Conservation (phyloP, 2,797 vertebrate genomes). For the Lycodopsis pacificus region DNA sequence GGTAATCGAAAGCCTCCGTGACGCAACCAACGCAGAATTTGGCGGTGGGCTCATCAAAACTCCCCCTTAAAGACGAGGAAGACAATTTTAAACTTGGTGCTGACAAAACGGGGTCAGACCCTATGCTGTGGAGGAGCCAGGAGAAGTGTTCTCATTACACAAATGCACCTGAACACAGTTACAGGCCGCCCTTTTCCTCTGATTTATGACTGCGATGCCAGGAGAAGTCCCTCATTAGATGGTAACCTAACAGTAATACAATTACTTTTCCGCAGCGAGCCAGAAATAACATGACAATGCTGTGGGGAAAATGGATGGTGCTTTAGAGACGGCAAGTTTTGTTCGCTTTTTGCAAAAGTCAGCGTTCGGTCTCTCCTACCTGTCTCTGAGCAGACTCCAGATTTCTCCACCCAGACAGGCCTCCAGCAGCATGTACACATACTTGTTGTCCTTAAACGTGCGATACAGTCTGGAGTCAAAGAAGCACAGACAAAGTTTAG, state of each 20-base stretch:
- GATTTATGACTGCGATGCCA: background rate
- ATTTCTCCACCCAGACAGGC: constrained; percentile 94
- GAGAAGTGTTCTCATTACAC: background rate
- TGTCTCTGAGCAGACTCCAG: constrained; percentile 95
- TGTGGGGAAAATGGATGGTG: background rate
- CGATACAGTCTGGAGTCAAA: constrained; percentile 86
- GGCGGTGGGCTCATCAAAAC: constrained; percentile 88
- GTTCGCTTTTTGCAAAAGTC: background rate
- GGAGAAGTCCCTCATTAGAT: constrained; percentile 3
- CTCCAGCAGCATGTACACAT: constrained; percentile 96
- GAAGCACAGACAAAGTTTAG: background rate
- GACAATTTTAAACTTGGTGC: background rate
- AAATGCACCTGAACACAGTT: background rate
- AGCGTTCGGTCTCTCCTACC: constrained; percentile 76
- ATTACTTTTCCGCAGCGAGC: background rate
- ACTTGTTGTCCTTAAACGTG: constrained; percentile 94
- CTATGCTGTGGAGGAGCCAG: background rate
- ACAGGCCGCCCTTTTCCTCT: background rate
- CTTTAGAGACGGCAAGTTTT: background rate
- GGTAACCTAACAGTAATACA: background rate
- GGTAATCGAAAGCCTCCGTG: constrained; percentile 94
- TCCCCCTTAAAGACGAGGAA: constrained; percentile 85
- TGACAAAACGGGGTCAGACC: background rate
- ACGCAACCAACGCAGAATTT: constrained; percentile 96
- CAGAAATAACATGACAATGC: background rate